Base-by-base conservation (phyloP, 2,888 invertebrate species). In the Xylocampa areola region DNA sequence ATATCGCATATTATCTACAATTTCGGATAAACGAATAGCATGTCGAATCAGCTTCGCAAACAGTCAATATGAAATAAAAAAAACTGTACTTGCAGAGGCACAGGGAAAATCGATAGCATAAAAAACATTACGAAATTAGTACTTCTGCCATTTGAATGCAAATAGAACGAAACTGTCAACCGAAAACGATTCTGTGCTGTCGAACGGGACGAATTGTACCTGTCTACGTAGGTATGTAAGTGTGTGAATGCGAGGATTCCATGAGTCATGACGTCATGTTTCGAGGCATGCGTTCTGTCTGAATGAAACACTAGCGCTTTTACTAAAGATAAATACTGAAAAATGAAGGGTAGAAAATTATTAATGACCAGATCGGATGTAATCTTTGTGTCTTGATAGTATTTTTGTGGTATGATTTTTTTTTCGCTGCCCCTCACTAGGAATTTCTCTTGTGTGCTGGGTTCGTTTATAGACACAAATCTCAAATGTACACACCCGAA, bases 131-230 rank as follows among this genome's bases (percentile, higher is more conserved):
- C 6, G 21, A 35, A 36, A n/a, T n/a, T n/a, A n/a, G n/a, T n/a
- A n/a, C n/a, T 30, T 10, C 25, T 32, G 30, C 2, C n/a, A 19
- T 40, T 44, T 25, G 19, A 36, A 36, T 21, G 16, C n/a, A 36
- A 45, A 52, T 37, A 32, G 53, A 60, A 54, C n/a, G 6, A 7
- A 36, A 30, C 16, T 1, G 11, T 16, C 16, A 35, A n/a, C 16
- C 30, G 21, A 39, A 25, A 48, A 19, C 30, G n/a, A 49, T 63
- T 40, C 21, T 30, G 10, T 16, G 13, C 17, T 35, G 11, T 40
- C 10, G 25, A 25, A 13, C 14, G n/a, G 8, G 33, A 16, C 29
- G 47, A 36, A 41, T 41, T 41, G 17, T 29, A n/a, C 1, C 30
- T 32, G 19, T n/a, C 30, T 16, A 41, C 25, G 11, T 44, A 40